phyloP scores from a whole-genome alignment of 2,797 vertebrate species.

The Columba guinea region DNA sequence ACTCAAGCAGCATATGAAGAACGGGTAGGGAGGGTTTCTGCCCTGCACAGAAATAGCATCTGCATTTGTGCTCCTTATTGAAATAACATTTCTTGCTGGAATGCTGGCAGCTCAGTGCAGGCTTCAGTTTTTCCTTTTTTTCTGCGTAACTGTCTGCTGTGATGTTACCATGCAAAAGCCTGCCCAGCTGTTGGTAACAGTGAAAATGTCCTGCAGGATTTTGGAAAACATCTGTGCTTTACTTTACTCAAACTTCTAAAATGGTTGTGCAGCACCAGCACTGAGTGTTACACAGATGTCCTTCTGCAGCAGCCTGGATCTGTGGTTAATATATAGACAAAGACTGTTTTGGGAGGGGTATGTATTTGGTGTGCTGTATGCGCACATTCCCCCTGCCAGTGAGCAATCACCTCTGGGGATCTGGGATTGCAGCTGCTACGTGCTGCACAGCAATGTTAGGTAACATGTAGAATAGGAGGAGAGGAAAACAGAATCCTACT shows the following conservation, averaged over 20 bases:
- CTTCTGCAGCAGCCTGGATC: neutral
- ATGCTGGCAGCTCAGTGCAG: neutral
- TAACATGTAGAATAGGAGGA: neutral
- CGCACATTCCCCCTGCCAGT: neutral
- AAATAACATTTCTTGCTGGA: constrained; percentile 1
- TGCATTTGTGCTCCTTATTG: neutral
- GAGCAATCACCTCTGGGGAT: neutral
- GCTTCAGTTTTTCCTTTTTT: neutral
- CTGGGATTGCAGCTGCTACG: neutral
- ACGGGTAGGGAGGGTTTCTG: neutral
- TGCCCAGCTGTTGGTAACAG: constrained; percentile 15
- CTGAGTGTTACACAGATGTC: neutral
- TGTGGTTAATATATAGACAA: neutral
- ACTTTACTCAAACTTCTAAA: neutral
- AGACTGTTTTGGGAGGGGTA: neutral
- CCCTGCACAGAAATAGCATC: neutral
- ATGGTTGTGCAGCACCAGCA: neutral
- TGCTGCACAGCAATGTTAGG: neutral
- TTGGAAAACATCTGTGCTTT: constrained; percentile 30
- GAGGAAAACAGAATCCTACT: neutral
- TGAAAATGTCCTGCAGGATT: constrained; percentile 5
- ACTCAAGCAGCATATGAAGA: neutral
- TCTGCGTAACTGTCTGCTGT: neutral
- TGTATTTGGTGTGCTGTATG: neutral
- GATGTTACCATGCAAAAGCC: constrained; percentile 2